A percentile compares a stretch with the other conserved stretches of the same genome.
These are phyloP conservation scores for Cryptotis parvus DNA, from an alignment of 2,113 vertebrate species.

Conservation along the genomic window DNA sequence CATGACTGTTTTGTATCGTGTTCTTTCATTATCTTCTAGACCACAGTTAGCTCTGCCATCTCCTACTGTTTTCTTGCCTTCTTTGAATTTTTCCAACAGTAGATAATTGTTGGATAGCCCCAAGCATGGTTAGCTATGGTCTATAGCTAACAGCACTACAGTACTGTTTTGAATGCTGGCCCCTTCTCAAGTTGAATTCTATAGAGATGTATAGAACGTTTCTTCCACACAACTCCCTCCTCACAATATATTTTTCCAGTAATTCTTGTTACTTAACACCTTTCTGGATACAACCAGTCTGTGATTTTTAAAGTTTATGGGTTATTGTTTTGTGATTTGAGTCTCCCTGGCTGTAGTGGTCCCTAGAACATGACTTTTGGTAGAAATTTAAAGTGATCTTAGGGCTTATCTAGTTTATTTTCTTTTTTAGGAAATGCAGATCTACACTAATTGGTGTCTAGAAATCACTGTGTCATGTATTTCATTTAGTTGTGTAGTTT, in stretches of 20 bases:
- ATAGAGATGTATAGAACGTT: background rate
- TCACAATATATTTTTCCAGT: background rate
- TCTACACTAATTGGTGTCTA: background rate
- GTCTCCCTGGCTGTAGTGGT: background rate
- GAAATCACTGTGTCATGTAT: background rate
- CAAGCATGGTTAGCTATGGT: too few species aligned
- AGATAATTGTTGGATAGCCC: background rate
- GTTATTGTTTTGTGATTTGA: background rate
- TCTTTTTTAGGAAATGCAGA: background rate
- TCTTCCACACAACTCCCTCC: background rate
- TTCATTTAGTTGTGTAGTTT: constrained; percentile 42
- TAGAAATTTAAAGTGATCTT: background rate
- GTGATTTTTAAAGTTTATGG: constrained; percentile 7
- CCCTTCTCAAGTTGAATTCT: background rate
- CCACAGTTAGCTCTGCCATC: background rate
- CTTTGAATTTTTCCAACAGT: background rate
- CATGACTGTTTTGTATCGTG: background rate
- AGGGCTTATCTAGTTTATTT: constrained; percentile 41
- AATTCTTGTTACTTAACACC: background rate
- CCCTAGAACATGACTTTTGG: background rate
- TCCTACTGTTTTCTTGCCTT: background rate
- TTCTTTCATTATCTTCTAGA: background rate
- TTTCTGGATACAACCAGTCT: background rate
- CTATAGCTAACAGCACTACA: too few species aligned
- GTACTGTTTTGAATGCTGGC: background rate